Base-by-base conservation (phyloP, 1,140 invertebrate genomes). In the Drosophila tani region DNA sequence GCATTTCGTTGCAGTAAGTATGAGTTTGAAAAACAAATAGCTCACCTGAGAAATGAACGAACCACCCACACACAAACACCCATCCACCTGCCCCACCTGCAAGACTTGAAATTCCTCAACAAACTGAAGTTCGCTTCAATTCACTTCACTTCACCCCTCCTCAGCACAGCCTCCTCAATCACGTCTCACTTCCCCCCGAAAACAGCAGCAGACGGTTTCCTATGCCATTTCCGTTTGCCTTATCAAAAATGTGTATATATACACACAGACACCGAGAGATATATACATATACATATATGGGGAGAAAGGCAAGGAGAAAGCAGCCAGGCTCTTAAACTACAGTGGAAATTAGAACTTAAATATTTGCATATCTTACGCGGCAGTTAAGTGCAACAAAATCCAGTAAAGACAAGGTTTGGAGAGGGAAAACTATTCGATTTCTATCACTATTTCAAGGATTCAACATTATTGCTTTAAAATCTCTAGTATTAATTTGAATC, bases 151-250 rank as follows among this genome's bases (percentile, higher is more conserved):
- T 80, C 60, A 73, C 70, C 75, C 81, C 83, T 70, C 81, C 83
- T 78, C 75, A 70, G 75, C 66, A 64, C 73, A 75, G 77, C 64
- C 60, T 53, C 15, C 32, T 17, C 3, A 15, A 3, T 11, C 21
- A 9, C 21, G 29, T 19, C 51, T 15, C 9, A 12, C 32, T 35
- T 35, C 19, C 40, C 29, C 21, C 74, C 56, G 12, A 49, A 35
- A 53, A 11, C 27, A 53, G 53, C 14, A n/a, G 35, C 35, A 56
- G 53, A 56, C 53, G 32, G 75, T 69, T 82, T 88, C 84, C 85
- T 84, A 78, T 88, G 81, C 84, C 83, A 87, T 87, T 83, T 87
- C 83, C 83, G 83, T 88, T 83, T 88, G 85, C 81, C 84, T 87
- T 87, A 87, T 87, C 84, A 87, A 88, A 84, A 82, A 84, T 79